phyloP scores from a whole-genome alignment of 2,888 invertebrate genomes.

The Ophion costatus region DNA sequence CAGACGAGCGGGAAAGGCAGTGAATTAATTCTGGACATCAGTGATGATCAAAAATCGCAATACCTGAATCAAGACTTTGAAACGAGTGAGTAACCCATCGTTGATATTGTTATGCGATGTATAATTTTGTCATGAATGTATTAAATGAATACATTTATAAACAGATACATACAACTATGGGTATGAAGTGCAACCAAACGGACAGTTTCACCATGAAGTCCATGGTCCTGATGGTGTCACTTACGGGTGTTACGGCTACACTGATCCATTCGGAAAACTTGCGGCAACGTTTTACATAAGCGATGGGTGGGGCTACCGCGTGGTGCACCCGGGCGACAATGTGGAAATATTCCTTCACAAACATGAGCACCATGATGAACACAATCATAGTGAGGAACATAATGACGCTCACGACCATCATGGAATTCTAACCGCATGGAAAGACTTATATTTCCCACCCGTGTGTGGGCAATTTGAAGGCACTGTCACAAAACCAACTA shows the following conservation, averaged over 20 bases:
- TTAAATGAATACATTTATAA: slow-evolving; percentile 64
- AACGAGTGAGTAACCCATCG: slow-evolving; percentile 86
- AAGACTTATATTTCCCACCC: slow-evolving; percentile 89
- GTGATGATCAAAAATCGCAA: slow-evolving; percentile 90
- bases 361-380: slow-evolving; percentile 77
- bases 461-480: slow-evolving; percentile 86
- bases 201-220: slow-evolving; percentile 91
- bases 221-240: slow-evolving; percentile 91
- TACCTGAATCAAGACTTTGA: slow-evolving; percentile 91
- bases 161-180: slow-evolving; percentile 91
- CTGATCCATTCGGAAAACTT: slow-evolving; percentile 88
- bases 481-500: slow-evolving; percentile 52
- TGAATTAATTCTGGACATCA: slow-evolving; percentile 89
- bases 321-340: slow-evolving; percentile 88
- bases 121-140: not conserved
- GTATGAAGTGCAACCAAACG: slow-evolving; percentile 89
- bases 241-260: slow-evolving; percentile 92
- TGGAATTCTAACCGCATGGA: slow-evolving; percentile 87
- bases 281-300: slow-evolving; percentile 91
- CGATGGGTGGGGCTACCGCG: slow-evolving; percentile 91
- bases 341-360: slow-evolving; percentile 88
- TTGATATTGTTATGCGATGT: not conserved
- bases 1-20: slow-evolving; percentile 81
- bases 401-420: slow-evolving; percentile 81
- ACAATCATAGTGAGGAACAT: slow-evolving; percentile 59